Conservation (phyloP, 2,797 vertebrate species). For the Galaxias olidus region DNA sequence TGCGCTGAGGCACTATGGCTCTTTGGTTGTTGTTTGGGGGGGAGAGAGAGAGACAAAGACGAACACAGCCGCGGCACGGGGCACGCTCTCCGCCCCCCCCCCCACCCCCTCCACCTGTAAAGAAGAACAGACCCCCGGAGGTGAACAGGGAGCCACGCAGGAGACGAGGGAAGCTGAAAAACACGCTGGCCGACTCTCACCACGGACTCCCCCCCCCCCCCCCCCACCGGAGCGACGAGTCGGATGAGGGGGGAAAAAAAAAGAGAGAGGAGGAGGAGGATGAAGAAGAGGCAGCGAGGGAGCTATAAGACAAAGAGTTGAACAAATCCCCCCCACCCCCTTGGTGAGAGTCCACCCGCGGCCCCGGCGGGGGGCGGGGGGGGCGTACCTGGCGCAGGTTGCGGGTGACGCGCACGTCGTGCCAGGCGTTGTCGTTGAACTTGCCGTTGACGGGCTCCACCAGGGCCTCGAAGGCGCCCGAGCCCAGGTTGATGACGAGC, state of each 20-base stretch:
- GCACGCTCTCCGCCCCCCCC: slow-evolving; percentile 9
- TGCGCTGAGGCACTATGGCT: slow-evolving; percentile 23
- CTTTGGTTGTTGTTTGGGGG: slow-evolving; percentile 18
- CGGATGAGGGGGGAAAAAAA: neutral
- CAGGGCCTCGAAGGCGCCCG: slow-evolving; percentile 92
- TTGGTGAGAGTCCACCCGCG: too few species aligned
- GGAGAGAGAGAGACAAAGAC: neutral
- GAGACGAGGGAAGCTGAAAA: neutral
- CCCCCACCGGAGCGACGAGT: too few species aligned
- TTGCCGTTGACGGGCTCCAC: slow-evolving; percentile 95
- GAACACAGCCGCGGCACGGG: neutral
- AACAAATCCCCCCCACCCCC: too few species aligned
- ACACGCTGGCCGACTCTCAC: too few species aligned
- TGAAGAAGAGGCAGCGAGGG: slow-evolving; percentile 12
- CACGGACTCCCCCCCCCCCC: too few species aligned
- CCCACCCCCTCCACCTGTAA: slow-evolving; percentile 19
- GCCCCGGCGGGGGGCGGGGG: too few species aligned
- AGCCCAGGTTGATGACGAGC: slow-evolving; percentile 96
- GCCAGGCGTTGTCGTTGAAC: slow-evolving; percentile 94
- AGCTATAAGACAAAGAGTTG: neutral
- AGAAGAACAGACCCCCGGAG: slow-evolving; percentile 15
- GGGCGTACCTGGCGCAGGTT: slow-evolving; percentile 99
- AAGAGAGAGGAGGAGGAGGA: neutral
- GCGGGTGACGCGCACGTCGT: slow-evolving; percentile 91
- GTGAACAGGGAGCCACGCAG: slow-evolving; percentile 10